These are phyloP conservation scores for Papilio demoleus DNA, from an alignment of 2,888 invertebrate genomes.

Conservation along the genomic window DNA sequence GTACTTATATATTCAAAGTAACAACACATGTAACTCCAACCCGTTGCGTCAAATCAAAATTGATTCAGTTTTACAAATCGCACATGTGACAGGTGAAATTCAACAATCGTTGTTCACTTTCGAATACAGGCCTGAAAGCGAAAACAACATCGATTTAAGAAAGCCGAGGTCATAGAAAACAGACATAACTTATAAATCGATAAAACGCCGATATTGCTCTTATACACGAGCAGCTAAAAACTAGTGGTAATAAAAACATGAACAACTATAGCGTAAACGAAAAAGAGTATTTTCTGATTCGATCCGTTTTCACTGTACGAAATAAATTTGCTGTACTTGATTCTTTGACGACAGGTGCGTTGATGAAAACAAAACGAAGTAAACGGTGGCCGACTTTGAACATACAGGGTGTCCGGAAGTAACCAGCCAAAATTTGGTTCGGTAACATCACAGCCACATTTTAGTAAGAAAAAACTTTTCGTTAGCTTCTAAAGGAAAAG, in stretches of 20 bases:
- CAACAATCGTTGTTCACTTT: conserved; percentile 53
- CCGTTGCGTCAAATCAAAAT: background rate
- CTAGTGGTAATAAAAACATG: conserved; percentile 26
- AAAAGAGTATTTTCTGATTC: conserved; percentile 30
- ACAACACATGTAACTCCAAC: background rate
- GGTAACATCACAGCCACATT: no score
- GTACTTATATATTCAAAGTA: background rate
- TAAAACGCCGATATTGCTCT: conserved; percentile 32
- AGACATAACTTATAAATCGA: conserved; percentile 38
- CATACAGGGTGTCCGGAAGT: conserved; percentile 17
- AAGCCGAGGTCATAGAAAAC: conserved; percentile 51
- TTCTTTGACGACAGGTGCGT: conserved; percentile 42
- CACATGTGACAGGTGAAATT: conserved; percentile 58
- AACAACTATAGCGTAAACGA: conserved; percentile 22
- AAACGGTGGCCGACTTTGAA: conserved; percentile 44
- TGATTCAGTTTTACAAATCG: background rate
- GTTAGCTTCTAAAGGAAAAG: background rate
- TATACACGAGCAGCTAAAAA: conserved; percentile 27
- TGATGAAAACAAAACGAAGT: conserved; percentile 42
- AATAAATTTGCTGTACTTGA: conserved; percentile 33
- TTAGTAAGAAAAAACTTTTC: background rate
- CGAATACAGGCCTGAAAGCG: conserved; percentile 56
- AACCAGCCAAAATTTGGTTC: background rate
- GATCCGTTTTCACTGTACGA: conserved; percentile 41
- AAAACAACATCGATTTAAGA: conserved; percentile 49